phyloP scores from a whole-genome alignment of 2,113 vertebrate genomes.

The Phrynocephalus versicolor region DNA sequence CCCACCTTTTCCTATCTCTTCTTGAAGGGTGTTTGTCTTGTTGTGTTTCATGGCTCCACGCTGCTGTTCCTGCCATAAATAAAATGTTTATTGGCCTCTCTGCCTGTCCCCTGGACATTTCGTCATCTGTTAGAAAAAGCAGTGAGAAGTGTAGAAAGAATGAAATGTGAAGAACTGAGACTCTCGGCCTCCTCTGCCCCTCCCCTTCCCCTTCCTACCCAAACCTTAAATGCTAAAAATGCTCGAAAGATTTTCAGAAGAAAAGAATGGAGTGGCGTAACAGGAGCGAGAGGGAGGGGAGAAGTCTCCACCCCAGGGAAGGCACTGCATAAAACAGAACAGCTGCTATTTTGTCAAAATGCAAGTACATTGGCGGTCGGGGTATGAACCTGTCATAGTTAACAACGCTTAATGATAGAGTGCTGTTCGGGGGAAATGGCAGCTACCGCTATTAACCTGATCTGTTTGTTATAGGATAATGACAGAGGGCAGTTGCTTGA shows the following conservation, averaged over 20 bases:
- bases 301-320: slow-evolving; percentile 22
- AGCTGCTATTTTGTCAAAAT: slow-evolving; percentile 45
- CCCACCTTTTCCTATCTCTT: background rate
- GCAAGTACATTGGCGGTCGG: slow-evolving; percentile 6
- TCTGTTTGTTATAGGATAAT: slow-evolving; percentile 56
- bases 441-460: slow-evolving; percentile 54
- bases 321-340: slow-evolving; percentile 44
- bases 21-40: background rate
- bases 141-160: slow-evolving; percentile 43
- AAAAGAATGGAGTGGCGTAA: background rate
- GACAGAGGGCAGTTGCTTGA: slow-evolving; percentile 29
- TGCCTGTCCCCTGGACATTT: slow-evolving; percentile 32
- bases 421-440: slow-evolving; percentile 37
- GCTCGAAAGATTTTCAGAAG: slow-evolving; percentile 45
- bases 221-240: slow-evolving; percentile 48
- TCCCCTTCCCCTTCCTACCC: background rate
- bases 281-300: accelerated
- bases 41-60: background rate
- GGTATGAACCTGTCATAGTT: slow-evolving; percentile 41
- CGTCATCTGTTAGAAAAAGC: slow-evolving; percentile 25
- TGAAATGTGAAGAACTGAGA: slow-evolving; percentile 40
- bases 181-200: background rate
- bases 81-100: slow-evolving; percentile 22
- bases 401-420: slow-evolving; percentile 41
- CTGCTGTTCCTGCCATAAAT: slow-evolving; percentile 43